Evolutionary conservation across 1,140 invertebrate genomes (phyloP).

Genomic region (Protaetia brevitarsis): DNA sequence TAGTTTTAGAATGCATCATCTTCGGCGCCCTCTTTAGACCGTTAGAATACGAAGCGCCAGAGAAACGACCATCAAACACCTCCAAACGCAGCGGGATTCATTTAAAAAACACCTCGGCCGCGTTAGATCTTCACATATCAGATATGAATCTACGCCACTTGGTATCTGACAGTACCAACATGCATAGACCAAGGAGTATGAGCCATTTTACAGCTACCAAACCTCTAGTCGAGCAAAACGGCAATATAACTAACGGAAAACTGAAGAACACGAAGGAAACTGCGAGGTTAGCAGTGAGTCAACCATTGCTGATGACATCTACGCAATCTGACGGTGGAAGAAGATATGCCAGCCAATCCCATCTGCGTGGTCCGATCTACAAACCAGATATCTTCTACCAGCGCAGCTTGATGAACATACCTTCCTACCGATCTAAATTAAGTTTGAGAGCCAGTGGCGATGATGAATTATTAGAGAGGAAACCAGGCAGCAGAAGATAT

Average conservation of each 20-base stretch:
- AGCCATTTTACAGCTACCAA: slow-evolving; percentile 50
- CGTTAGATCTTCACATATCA: slow-evolving; percentile 43
- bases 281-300: slow-evolving; percentile 60
- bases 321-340: slow-evolving; percentile 33
- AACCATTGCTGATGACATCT: slow-evolving; percentile 55
- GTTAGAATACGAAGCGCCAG: slow-evolving; percentile 46
- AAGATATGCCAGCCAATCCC: slow-evolving; percentile 36
- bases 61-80: slow-evolving; percentile 34
- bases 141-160: slow-evolving; percentile 34
- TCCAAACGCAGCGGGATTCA: slow-evolving; percentile 30
- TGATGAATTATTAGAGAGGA: slow-evolving; percentile 33
- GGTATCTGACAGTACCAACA: slow-evolving; percentile 26
- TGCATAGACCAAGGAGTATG: slow-evolving; percentile 54
- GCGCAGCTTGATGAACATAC: slow-evolving; percentile 66
- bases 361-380: slow-evolving; percentile 63
- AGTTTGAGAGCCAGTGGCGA: slow-evolving; percentile 50
- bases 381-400: slow-evolving; percentile 85
- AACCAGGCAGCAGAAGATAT: slow-evolving; percentile 37
- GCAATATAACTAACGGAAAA: slow-evolving; percentile 39
- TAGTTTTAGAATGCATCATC: slow-evolving; percentile 78
- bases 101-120: slow-evolving; percentile 44
- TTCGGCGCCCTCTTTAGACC: slow-evolving; percentile 83
- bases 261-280: slow-evolving; percentile 47
- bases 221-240: slow-evolving; percentile 33
- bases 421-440: slow-evolving; percentile 48